These are phyloP conservation scores for Ceriagrion tenellum DNA, from an alignment of 2,888 invertebrate species.

Conservation along the genomic window DNA sequence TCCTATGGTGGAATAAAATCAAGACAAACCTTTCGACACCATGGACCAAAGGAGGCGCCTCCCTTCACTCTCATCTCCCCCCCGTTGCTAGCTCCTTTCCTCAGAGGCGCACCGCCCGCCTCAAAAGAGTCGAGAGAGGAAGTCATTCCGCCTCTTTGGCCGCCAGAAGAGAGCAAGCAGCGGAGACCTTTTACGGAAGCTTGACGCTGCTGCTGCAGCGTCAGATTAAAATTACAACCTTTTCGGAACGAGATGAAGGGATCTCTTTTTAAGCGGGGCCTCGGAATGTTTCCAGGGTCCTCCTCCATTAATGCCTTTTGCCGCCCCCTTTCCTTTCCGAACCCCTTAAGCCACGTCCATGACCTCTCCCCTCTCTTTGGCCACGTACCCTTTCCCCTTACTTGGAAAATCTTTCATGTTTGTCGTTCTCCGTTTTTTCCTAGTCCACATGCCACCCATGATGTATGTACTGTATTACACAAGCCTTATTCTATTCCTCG, in stretches of 20 bases:
- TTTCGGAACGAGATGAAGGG: neutral
- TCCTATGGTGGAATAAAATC: too few relatives aligned
- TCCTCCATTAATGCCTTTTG: slow-evolving; percentile 24
- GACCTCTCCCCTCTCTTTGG: neutral
- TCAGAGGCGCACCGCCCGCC: too few relatives aligned
- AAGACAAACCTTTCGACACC: neutral
- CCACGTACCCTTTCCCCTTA: neutral
- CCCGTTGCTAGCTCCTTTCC: too few relatives aligned
- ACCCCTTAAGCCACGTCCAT: neutral
- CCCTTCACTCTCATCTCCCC: neutral
- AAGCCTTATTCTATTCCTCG: too few relatives aligned
- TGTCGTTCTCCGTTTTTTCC: neutral
- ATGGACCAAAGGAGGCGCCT: neutral
- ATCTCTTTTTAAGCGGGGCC: neutral
- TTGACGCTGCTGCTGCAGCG: neutral
- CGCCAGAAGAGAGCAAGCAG: neutral
- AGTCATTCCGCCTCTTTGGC: neutral
- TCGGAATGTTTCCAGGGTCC: neutral
- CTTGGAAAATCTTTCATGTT: neutral
- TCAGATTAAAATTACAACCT: neutral
- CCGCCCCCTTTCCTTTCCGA: neutral
- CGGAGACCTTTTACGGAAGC: neutral
- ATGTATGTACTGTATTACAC: too few relatives aligned
- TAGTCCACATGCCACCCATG: too few relatives aligned
- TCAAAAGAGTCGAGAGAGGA: too few relatives aligned